Evolutionary conservation across 1,140 invertebrate genomes (phyloP), one percentile per base, ranked within the genome.

Genomic region (Trypoxylus dichotomus): DNA sequence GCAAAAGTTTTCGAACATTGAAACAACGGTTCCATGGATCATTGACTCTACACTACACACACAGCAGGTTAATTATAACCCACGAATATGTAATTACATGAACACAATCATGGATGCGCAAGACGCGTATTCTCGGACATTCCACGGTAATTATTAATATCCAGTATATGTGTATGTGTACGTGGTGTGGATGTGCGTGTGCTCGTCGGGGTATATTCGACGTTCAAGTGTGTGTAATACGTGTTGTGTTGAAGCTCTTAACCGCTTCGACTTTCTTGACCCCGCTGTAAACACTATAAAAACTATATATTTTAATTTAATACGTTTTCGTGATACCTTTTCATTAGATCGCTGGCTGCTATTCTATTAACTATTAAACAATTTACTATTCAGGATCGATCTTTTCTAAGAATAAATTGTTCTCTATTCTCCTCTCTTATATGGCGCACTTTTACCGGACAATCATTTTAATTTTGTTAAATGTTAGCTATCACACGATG

Each of bases 41-140:
- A 83, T 84, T 84, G 83, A 84, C 83, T 84, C 78, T 82, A 78
- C 80, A 68, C 60, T 68, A 68, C 60, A 68, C 60, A 68, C 60
- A 78, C 41, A 72, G 77, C 79, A 78, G 80, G 81, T 84, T 84
- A 84, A 84, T 84, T 84, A 84, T 84, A 84, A 84, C 83, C 83
- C 83, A 84, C 83, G 83, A 84, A 84, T 84, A 84, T 84, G 83
- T 84, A 84, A 84, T 84, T 84, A 84, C 83, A 82, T 79, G 83
- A 84, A 84, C 79, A 84, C 83, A 84, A 84, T 84, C 83, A 84
- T 84, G 81, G 81, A 84, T 84, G 83, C 83, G 83, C 83, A 81
- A 83, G 83, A 83, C 82, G 80, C 82, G 80, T 82, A 81, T 83
- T 80, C 82, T 82, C 82, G 83, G 83, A 83, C 83, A 84, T 84